Evolutionary conservation across 1,140 invertebrate species (phyloP), one percentile per base, ranked within the genome.

Genomic region (Cherax destructor): DNA sequence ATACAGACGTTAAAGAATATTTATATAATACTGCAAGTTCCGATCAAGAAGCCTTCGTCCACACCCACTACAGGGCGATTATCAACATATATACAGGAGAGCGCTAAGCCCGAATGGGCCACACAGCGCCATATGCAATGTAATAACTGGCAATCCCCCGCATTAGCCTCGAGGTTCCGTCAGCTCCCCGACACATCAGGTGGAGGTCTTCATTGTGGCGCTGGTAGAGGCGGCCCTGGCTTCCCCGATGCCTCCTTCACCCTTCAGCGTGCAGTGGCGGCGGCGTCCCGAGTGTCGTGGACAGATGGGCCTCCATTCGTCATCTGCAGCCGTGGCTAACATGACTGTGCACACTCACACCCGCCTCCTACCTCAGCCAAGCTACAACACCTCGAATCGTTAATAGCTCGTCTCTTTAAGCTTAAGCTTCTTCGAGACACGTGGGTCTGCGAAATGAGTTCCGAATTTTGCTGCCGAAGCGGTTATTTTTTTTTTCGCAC

Each of bases 261-360:
- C 5, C 41, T n/a, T 21, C 52, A 11, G 24, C 69, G 69, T 74
- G n/a, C n/a, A 21, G 69, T 18, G 13, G 21, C 74, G 41, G 11
- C 69, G 83, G 65, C 83, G 6, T 24, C 30, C 83, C 30, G 61
- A 13, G 10, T 47, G 52, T 50, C 76, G 49, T 77, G 77, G 76
- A 87, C 76, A 78, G 72, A 87, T 87, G 76, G 47, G 85, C 50
- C 47, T 59, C 85, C 85, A 87, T 87, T 76, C 76, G 85, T 87
- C 85, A 87, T 61, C 49, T 41, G 52, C 6, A 30, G 76, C 72
- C 49, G 47, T 6, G 30, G 7, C 84, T 13, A 69, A 77, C 84
- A 86, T 77, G 84, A 41, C 72, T 13, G 65, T 11, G 77, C 50
- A 86, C n/a, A 74, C 69, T n/a, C 61, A 41, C 49, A 80, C 13